These are phyloP conservation scores for Oceanodroma leucorhoa DNA, from an alignment of 2,797 vertebrate species.

Conservation along the genomic window DNA sequence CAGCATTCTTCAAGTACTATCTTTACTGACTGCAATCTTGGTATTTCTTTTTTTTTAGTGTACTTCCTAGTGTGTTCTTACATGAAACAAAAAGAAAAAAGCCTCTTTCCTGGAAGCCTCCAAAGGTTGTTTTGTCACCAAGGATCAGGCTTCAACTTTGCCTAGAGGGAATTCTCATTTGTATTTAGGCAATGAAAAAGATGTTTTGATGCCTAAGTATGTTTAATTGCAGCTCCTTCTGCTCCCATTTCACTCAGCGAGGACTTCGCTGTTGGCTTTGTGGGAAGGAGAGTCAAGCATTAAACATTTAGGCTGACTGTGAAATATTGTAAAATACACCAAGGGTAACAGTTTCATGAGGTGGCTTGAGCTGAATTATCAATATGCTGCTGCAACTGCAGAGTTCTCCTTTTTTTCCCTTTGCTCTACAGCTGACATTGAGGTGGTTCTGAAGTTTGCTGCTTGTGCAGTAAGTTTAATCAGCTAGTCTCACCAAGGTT, in stretches of 20 bases:
- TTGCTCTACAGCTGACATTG: rapidly evolving
- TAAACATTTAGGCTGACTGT: not conserved
- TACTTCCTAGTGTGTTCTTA: not conserved
- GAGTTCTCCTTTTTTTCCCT: not conserved
- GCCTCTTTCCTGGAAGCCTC: not conserved
- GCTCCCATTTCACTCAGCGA: not conserved
- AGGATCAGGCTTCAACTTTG: not conserved
- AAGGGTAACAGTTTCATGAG: not conserved
- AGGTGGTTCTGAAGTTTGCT: not conserved
- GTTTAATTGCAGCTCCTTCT: not conserved
- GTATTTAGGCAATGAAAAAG: not conserved
- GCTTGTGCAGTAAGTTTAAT: not conserved
- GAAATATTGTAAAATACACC: not conserved
- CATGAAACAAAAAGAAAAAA: not conserved
- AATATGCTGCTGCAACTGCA: not conserved
- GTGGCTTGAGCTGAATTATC: not conserved
- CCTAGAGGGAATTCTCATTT: not conserved
- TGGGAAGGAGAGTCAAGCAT: not conserved
- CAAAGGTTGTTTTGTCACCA: not conserved
- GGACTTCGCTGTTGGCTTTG: not conserved
- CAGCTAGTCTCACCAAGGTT: not conserved
- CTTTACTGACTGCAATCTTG: not conserved
- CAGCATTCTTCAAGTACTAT: not conserved
- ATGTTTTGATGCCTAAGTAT: not conserved
- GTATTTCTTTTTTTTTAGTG: not conserved